A percentile compares a stretch with the other conserved stretches of the same genome.
Conservation (phyloP, 2,797 vertebrate genomes). For the Chelonia mydas region DNA sequence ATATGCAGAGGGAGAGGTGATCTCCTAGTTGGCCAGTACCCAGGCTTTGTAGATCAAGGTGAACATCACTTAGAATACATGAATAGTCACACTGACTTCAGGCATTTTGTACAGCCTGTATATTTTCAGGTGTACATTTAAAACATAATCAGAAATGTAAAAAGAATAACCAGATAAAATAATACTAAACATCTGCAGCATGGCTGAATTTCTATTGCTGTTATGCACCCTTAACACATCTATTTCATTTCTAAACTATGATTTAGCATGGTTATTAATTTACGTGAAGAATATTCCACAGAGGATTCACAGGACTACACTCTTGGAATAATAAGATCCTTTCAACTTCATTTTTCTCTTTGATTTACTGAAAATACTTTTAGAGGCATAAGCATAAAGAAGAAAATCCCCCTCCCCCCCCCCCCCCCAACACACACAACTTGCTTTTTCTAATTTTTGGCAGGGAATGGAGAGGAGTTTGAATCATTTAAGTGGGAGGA, state of each 20-base stretch:
- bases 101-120: neutral
- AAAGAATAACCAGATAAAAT: neutral
- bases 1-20: neutral
- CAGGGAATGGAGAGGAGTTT: neutral
- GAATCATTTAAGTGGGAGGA: neutral
- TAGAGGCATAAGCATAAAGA: neutral
- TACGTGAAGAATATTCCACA: neutral
- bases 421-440: neutral
- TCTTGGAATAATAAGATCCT: neutral
- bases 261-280: neutral
- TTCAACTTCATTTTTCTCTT: neutral
- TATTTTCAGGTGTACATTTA: neutral
- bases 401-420: rapidly evolving
- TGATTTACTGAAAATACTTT: neutral
- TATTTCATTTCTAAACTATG: neutral
- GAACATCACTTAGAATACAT: neutral
- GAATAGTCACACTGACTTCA: neutral
- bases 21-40: neutral
- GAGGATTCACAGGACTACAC: neutral
- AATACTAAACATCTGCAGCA: neutral
- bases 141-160: neutral
- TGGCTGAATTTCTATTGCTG: neutral
- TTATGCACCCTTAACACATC: neutral
- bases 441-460: neutral
- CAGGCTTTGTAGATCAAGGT: neutral